These are phyloP conservation scores for Edolisoma coerulescens DNA, from an alignment of 2,113 vertebrate species.

Conservation along the genomic window DNA sequence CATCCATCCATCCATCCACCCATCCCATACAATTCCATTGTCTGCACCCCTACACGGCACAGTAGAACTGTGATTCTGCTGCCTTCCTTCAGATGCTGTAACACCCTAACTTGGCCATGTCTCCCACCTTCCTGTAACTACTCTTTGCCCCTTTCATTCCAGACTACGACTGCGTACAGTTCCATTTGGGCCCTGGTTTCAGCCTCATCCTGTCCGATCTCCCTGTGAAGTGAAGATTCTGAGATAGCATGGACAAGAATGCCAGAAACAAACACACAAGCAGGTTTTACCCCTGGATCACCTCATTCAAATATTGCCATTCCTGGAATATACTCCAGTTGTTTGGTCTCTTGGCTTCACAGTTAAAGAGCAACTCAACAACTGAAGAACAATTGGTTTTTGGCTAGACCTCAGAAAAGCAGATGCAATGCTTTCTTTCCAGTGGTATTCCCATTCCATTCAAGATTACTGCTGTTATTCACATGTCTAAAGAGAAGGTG, in stretches of 20 bases:
- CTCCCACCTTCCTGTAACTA: background rate
- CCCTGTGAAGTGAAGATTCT: background rate
- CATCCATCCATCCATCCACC: background rate
- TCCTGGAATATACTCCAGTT: background rate
- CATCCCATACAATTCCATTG: no score
- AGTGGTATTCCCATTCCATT: background rate
- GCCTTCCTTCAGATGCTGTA: background rate
- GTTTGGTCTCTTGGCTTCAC: background rate
- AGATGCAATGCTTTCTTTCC: background rate
- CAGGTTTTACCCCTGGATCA: background rate
- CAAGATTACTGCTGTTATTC: background rate
- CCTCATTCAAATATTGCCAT: background rate
- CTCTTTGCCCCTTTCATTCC: background rate
- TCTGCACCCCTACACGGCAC: accelerated
- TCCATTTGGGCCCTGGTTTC: background rate
- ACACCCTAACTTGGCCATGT: accelerated
- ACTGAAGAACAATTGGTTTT: background rate
- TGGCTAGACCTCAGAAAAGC: background rate
- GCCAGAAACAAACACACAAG: background rate
- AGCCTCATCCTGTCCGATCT: background rate
- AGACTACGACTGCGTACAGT: background rate
- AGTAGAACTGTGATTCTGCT: background rate
- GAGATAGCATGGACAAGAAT: background rate
- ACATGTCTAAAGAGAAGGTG: background rate
- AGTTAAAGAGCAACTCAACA: background rate